These are phyloP conservation scores for Rhingia rostrata DNA, from an alignment of 2,888 invertebrate genomes.

Conservation along the genomic window DNA sequence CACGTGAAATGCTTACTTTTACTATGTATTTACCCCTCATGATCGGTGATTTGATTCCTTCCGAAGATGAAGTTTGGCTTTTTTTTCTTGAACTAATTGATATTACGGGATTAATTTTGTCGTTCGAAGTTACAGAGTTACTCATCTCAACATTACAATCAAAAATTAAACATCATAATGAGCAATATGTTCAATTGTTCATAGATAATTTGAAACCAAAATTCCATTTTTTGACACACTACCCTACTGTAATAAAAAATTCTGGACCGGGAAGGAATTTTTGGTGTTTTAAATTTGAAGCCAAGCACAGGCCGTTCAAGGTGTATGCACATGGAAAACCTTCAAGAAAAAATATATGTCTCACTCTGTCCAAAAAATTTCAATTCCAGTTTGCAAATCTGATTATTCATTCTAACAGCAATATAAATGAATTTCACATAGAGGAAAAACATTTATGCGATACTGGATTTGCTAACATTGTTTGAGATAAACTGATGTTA, in stretches of 20 bases:
- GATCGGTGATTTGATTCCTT: slow-evolving; percentile 76
- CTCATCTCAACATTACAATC: slow-evolving; percentile 34
- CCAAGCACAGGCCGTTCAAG: slow-evolving; percentile 61
- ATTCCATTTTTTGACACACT: slow-evolving; percentile 75
- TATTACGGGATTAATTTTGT: slow-evolving; percentile 75
- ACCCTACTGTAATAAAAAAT: slow-evolving; percentile 73
- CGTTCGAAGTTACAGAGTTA: neutral
- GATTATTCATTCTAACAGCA: neutral
- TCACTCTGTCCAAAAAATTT: slow-evolving; percentile 76
- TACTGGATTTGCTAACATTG: slow-evolving; percentile 22
- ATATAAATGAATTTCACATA: too few relatives aligned
- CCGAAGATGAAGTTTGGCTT: slow-evolving; percentile 74
- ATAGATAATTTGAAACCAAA: slow-evolving; percentile 74
- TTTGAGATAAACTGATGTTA: slow-evolving; percentile 15
- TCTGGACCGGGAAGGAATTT: slow-evolving; percentile 72
- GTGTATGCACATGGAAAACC: slow-evolving; percentile 75
- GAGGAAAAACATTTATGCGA: too few relatives aligned
- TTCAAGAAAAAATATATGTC: slow-evolving; percentile 76
- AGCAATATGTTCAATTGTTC: slow-evolving; percentile 59
- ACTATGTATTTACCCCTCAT: slow-evolving; percentile 75
- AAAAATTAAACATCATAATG: slow-evolving; percentile 54
- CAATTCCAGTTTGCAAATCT: slow-evolving; percentile 74
- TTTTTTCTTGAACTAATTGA: slow-evolving; percentile 75
- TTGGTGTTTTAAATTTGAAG: slow-evolving; percentile 76
- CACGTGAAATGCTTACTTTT: slow-evolving; percentile 76